Evolutionary conservation across 2,113 vertebrate species (phyloP).

Genomic region (Hemicordylus capensis): DNA sequence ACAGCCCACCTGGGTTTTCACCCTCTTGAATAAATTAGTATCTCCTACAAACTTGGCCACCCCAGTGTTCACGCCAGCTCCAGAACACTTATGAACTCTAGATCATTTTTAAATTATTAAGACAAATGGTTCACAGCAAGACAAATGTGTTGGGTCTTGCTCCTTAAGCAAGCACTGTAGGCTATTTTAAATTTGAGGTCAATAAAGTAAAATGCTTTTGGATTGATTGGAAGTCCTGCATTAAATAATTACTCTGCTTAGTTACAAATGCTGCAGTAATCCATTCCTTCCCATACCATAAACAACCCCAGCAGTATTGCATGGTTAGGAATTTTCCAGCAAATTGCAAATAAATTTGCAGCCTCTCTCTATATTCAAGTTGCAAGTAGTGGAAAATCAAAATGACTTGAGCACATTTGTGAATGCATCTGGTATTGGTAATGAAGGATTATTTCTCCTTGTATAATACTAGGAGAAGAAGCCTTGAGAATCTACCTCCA

Average conservation of each 20-base stretch:
- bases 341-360: background rate
- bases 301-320: background rate
- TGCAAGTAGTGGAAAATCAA: background rate
- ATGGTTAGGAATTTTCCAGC: background rate
- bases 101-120: background rate
- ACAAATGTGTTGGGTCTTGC: background rate
- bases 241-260: background rate
- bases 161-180: background rate
- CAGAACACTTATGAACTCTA: background rate
- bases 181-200: background rate
- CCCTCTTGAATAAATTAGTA: background rate
- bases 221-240: background rate
- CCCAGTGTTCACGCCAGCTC: background rate
- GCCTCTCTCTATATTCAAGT: background rate
- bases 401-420: background rate
- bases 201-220: background rate
- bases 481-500: constrained; percentile 9
- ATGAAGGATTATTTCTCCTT: background rate
- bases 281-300: constrained; percentile 24
- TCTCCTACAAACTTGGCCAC: background rate
- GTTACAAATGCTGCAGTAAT: constrained; percentile 25
- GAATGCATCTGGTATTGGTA: background rate
- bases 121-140: background rate
- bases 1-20: background rate
- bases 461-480: background rate